Evolutionary conservation across 2,888 invertebrate species (phyloP), one percentile per base, ranked within the genome.

Genomic region (Lithophane leautieri): DNA sequence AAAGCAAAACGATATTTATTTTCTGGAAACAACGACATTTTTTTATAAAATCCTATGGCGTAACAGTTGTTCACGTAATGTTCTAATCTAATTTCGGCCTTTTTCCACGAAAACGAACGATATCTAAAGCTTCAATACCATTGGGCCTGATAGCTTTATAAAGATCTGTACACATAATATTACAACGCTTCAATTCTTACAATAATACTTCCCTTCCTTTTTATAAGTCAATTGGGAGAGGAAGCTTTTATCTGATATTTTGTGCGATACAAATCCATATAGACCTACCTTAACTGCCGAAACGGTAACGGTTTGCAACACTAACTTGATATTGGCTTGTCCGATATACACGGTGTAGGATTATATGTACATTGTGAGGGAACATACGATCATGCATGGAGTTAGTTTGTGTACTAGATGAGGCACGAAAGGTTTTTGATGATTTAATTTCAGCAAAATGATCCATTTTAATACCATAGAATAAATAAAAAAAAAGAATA

Each of bases 251-350:
- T 76, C 50, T 42, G 56, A 65, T 76, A 78, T 86, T 75, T 75
- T 79, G 58, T 77, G 62, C 61, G 68, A 73, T 66, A 73, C 68
- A 76, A 85, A 78, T 79, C 70, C 67, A 50, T 75, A 73, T 76
- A 54, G 50, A 70, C 44, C 70, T 79, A 76, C 72, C 76, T 81
- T 77, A 75, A 84, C 68, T 73, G 83, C 70, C 73, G 54, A 78
- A 77, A 78, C 70, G 75, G 70, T 60, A 73, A 74, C 73, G 89
- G 89, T 91, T 90, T 91, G 91, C 90, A 92, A 91, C 90, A 90
- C 92, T 92, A 92, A 94, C 93, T 93, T 92, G 92, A 94, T 94
- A 94, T 93, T 93, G 94, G 90, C 90, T 90, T 85, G 90, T 90
- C 90, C 91, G 91, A 93, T 93, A 92, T 91, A 92, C 90, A 90